These are phyloP conservation scores for Agonopterix arenella DNA, from an alignment of 2,888 invertebrate genomes.

Conservation along the genomic window DNA sequence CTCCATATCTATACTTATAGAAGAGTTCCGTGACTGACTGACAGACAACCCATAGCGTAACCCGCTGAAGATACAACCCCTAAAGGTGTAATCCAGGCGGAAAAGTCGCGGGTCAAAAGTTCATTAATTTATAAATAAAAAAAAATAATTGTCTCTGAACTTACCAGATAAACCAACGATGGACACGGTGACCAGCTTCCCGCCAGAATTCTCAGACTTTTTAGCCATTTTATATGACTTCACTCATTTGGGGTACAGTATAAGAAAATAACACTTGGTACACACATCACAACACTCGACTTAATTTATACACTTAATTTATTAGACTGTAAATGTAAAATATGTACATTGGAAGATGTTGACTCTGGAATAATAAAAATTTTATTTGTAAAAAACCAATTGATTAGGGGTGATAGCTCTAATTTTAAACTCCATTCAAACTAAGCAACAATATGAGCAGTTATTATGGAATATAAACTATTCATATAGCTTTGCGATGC, in stretches of 20 bases:
- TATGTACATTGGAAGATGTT: background rate
- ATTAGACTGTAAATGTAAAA: background rate
- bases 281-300: constrained; percentile 62
- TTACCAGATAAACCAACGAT: constrained; percentile 92
- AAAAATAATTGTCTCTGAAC: constrained; percentile 11
- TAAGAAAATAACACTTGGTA: constrained; percentile 16
- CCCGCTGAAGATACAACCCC: too few species aligned
- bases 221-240: constrained; percentile 80
- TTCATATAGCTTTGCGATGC: background rate
- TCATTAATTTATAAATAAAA: too few species aligned
- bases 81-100: too few species aligned
- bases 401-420: too few species aligned
- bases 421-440: too few species aligned
- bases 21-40: too few species aligned
- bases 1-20: too few species aligned
- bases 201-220: constrained; percentile 81
- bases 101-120: too few species aligned
- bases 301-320: constrained; percentile 12
- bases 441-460: too few species aligned
- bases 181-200: constrained; percentile 87
- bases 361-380: background rate
- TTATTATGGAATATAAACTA: background rate
- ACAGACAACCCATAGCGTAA: too few species aligned
- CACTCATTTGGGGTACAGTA: constrained; percentile 24
- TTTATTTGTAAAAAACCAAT: background rate